A percentile compares a stretch with the other conserved stretches of the same genome.
phyloP scores from a whole-genome alignment of 2,888 invertebrate genomes.

The Acheta domesticus region DNA sequence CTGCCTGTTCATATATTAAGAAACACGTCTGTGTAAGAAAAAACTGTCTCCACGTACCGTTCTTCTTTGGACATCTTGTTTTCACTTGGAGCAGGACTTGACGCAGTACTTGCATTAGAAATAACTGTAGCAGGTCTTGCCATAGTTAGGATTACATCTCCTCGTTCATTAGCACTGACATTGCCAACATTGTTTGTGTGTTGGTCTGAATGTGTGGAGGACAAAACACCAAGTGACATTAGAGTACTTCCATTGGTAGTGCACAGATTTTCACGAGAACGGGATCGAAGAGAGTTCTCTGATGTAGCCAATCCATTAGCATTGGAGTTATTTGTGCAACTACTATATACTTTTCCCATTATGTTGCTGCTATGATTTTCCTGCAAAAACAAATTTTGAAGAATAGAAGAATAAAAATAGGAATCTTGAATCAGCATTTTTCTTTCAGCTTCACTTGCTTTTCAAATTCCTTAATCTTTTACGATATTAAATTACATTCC shows the following conservation, averaged over 20 bases:
- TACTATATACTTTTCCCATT: constrained; percentile 34
- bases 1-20: background rate
- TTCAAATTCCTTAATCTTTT: background rate
- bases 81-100: constrained; percentile 55
- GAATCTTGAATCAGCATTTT: background rate
- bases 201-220: constrained; percentile 24
- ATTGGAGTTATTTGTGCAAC: constrained; percentile 23
- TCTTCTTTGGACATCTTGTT: constrained; percentile 46
- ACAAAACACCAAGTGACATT: constrained; percentile 26
- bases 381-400: constrained; percentile 29
- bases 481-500: constrained; percentile 41
- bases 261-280: constrained; percentile 49
- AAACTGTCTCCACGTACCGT: background rate
- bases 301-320: constrained; percentile 4
- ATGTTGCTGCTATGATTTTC: constrained; percentile 28
- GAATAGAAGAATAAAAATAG: background rate
- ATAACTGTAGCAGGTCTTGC: constrained; percentile 65
- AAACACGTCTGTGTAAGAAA: background rate
- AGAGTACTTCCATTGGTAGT: constrained; percentile 32
- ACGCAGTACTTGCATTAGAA: constrained; percentile 59
- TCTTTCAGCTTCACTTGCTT: too few species aligned
- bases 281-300: constrained; percentile 30
- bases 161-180: constrained; percentile 12
- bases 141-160: constrained; percentile 61
- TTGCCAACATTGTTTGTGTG: constrained; percentile 11